Percentiles rank a stretch among this genome's conserved stretches.
These are phyloP conservation scores for Diploscapter pachys DNA, from an alignment of 1,140 invertebrate species.

Conservation along the genomic window DNA sequence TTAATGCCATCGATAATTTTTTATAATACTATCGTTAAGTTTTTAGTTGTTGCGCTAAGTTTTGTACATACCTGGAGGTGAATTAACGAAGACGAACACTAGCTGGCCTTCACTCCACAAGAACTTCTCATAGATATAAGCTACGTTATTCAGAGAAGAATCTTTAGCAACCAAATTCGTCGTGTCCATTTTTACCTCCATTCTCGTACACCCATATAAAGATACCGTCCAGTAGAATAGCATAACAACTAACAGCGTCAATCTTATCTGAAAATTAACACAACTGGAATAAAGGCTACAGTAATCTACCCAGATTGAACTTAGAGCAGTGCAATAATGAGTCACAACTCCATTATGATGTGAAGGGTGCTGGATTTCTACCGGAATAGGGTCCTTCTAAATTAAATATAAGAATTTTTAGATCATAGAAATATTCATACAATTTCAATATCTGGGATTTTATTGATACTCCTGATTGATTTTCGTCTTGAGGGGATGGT, in stretches of 20 bases:
- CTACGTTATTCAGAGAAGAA: conserved; percentile 36
- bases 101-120: conserved; percentile 39
- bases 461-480: conserved; percentile 3
- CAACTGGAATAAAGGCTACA: no score
- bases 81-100: conserved; percentile 39
- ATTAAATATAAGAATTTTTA: no score
- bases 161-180: conserved; percentile 41
- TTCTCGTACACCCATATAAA: conserved; percentile 36
- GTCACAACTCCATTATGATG: conserved; percentile 33
- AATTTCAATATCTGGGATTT: not conserved
- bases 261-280: conserved; percentile 19
- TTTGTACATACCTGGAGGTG: conserved; percentile 33
- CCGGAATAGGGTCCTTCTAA: not conserved
- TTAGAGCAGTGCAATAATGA: conserved; percentile 32
- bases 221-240: conserved; percentile 35
- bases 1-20: no score
- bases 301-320: no score
- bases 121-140: conserved; percentile 36
- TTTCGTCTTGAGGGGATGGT: not conserved
- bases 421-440: no score
- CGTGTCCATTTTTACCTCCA: conserved; percentile 41
- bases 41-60: conserved; percentile 21
- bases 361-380: conserved; percentile 21
- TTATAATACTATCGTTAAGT: no score
- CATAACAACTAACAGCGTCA: conserved; percentile 23